These are phyloP conservation scores for Pangasius sanitwongsei DNA, from an alignment of 2,797 vertebrate species.

Conservation along the genomic window DNA sequence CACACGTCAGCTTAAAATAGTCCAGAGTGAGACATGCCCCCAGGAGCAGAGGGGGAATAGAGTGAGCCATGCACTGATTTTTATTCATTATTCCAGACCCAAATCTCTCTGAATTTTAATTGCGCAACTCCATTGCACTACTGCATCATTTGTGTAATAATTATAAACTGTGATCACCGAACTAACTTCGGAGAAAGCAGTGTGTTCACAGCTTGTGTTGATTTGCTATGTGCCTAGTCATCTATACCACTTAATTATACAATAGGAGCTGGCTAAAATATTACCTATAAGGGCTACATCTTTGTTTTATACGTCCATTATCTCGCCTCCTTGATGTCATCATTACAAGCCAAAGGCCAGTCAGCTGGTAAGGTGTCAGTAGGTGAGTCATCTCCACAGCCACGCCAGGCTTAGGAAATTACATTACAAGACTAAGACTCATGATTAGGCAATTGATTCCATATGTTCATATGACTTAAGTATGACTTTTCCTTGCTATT, in stretches of 20 bases:
- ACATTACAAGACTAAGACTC: background rate
- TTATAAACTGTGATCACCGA: background rate
- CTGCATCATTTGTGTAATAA: background rate
- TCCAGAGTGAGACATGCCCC: background rate
- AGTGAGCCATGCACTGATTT: background rate
- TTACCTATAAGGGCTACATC: too few species aligned
- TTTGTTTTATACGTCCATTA: background rate
- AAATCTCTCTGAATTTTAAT: background rate
- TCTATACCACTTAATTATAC: background rate
- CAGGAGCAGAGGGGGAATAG: background rate
- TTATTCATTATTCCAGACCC: background rate
- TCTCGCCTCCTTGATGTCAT: constrained; percentile 31
- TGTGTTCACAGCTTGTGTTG: background rate
- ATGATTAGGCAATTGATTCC: too few species aligned
- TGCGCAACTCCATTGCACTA: background rate
- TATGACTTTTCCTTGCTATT: background rate
- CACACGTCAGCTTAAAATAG: background rate
- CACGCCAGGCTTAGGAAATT: background rate
- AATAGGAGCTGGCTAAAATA: background rate
- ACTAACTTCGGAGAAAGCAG: background rate
- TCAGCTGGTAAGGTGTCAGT: constrained; percentile 37
- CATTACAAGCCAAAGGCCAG: constrained; percentile 3
- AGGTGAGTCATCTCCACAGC: constrained; percentile 17
- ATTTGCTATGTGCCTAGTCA: background rate
- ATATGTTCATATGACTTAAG: too few species aligned